These are phyloP conservation scores for Platalea minor DNA, from an alignment of 2,797 vertebrate species.

Conservation along the genomic window DNA sequence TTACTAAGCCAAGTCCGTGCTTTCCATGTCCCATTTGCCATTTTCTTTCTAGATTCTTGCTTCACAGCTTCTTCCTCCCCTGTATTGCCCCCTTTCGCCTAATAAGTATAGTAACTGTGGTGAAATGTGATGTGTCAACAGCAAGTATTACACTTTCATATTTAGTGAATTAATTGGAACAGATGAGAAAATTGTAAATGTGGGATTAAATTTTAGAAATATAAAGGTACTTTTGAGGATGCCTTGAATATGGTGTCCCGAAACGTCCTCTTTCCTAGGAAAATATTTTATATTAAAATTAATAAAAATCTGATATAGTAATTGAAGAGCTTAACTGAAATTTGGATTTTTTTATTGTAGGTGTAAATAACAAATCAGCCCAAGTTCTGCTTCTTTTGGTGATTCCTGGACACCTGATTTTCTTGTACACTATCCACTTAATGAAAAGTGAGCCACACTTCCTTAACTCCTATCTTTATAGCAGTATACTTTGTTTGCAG, in stretches of 20 bases:
- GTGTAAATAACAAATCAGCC: conserved; percentile 93
- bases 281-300: background rate
- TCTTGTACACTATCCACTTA: conserved; percentile 93
- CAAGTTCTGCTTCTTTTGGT: conserved; percentile 91
- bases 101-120: background rate
- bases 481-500: conserved; percentile 88
- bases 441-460: conserved; percentile 96
- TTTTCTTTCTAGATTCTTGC: background rate
- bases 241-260: background rate
- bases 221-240: background rate
- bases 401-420: conserved; percentile 91
- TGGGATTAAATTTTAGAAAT: background rate
- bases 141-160: background rate
- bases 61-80: background rate
- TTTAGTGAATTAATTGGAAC: background rate
- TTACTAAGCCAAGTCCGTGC: background rate
- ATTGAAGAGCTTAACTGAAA: background rate
- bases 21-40: background rate
- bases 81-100: background rate
- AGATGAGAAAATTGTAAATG: background rate
- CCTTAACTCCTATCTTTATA: conserved; percentile 89
- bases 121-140: background rate
- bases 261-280: background rate
- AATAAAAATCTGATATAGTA: background rate
- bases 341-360: conserved; percentile 62